These are phyloP conservation scores for Zaprionus bogoriensis DNA, from an alignment of 2,888 invertebrate genomes.

Conservation along the genomic window DNA sequence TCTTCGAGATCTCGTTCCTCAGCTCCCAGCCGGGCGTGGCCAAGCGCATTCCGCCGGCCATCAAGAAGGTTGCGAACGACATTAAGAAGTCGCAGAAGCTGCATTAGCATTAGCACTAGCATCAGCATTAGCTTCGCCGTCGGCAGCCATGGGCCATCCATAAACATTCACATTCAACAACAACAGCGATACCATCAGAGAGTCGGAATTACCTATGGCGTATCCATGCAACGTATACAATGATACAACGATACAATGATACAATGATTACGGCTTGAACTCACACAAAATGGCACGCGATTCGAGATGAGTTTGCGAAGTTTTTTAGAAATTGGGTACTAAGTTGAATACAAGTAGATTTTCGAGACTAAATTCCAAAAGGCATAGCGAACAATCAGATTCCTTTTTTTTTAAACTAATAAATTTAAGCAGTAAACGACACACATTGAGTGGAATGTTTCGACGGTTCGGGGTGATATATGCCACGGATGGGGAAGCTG, in stretches of 20 bases:
- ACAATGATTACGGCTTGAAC: too few relatives aligned
- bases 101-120: conserved; percentile 7
- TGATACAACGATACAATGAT: too few relatives aligned
- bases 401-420: conserved; percentile 1
- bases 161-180: too few relatives aligned
- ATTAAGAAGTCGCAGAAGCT: conserved; percentile 52
- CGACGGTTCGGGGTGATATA: too few relatives aligned
- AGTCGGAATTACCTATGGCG: too few relatives aligned
- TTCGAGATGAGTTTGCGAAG: background rate
- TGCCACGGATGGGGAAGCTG: too few relatives aligned
- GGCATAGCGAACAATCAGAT: background rate
- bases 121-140: too few relatives aligned
- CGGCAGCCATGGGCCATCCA: too few relatives aligned
- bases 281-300: background rate
- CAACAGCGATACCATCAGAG: too few relatives aligned
- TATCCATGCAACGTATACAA: too few relatives aligned
- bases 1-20: conserved; percentile 78
- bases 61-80: conserved; percentile 62
- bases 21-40: conserved; percentile 70
- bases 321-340: conserved; percentile 4
- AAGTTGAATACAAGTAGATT: background rate
- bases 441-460: too few relatives aligned
- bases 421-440: conserved; percentile 9
- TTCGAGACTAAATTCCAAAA: conserved; percentile 9
- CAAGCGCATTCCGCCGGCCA: conserved; percentile 65